A percentile compares a stretch with the other conserved stretches of the same genome.
phyloP scores from a whole-genome alignment of 2,888 invertebrate species.

The Galeruca laticollis region DNA sequence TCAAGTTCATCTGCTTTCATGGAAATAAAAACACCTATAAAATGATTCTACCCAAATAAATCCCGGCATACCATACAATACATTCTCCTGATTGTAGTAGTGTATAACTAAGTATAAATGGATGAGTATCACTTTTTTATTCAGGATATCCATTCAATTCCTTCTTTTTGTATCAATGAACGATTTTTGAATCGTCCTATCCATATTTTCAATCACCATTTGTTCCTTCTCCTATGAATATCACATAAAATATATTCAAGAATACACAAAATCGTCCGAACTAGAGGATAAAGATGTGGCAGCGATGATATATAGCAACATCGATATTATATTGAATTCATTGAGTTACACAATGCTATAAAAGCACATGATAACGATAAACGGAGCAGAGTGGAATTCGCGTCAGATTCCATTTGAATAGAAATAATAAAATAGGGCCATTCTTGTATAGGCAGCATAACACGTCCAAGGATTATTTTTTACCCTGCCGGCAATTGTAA shows the following conservation, averaged over 20 bases:
- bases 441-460: neutral
- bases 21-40: too few species aligned
- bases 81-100: too few species aligned
- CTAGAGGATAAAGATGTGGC: neutral
- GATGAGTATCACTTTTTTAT: neutral
- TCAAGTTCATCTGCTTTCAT: too few species aligned
- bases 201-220: neutral
- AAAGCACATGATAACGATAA: slow-evolving; percentile 43
- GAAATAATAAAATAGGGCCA: slow-evolving; percentile 25
- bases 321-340: slow-evolving; percentile 43
- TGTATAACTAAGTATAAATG: too few species aligned
- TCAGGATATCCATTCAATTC: neutral
- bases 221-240: neutral
- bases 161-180: neutral
- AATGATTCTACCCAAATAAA: too few species aligned
- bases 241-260: neutral
- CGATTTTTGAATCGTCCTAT: neutral
- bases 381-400: slow-evolving; percentile 32
- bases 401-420: slow-evolving; percentile 27
- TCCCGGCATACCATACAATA: too few species aligned
- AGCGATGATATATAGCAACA: slow-evolving; percentile 37
- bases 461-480: slow-evolving; percentile 8
- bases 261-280: slow-evolving; percentile 5
- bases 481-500: slow-evolving; percentile 4
- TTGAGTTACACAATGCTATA: slow-evolving; percentile 35